These are phyloP conservation scores for Alligator sinensis DNA, from an alignment of 2,113 vertebrate species.

Conservation along the genomic window DNA sequence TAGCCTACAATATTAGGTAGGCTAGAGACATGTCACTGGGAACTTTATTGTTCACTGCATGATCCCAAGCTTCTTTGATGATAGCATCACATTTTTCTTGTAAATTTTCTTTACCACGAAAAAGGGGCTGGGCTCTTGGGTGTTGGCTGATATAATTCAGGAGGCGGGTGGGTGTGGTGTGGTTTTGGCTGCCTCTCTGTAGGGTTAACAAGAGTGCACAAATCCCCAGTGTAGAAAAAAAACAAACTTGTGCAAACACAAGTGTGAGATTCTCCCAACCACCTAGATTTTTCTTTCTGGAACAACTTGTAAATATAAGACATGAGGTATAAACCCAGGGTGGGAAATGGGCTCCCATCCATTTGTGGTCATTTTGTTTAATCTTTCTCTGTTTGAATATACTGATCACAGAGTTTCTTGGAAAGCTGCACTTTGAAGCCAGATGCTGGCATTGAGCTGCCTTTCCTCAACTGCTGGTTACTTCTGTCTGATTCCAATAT, in stretches of 20 bases:
- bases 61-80: background rate
- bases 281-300: slow-evolving; percentile 24
- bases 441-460: slow-evolving; percentile 2
- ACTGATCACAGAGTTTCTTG: background rate
- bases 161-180: background rate
- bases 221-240: background rate
- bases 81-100: slow-evolving; percentile 26
- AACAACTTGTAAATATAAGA: background rate
- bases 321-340: slow-evolving; percentile 2
- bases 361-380: background rate
- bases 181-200: slow-evolving; percentile 15
- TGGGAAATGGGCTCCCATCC: slow-evolving; percentile 25
- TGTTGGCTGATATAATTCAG: slow-evolving; percentile 46
- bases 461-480: background rate
- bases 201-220: slow-evolving; percentile 20
- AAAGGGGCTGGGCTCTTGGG: background rate
- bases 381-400: background rate
- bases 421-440: background rate
- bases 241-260: background rate
- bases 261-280: slow-evolving; percentile 41
- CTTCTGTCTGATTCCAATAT: background rate
- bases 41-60: background rate
- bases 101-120: slow-evolving; percentile 16
- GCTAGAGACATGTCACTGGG: background rate
- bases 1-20: background rate